phyloP scores from a whole-genome alignment of 2,113 vertebrate species.

The Aldabrachelys gigantea region DNA sequence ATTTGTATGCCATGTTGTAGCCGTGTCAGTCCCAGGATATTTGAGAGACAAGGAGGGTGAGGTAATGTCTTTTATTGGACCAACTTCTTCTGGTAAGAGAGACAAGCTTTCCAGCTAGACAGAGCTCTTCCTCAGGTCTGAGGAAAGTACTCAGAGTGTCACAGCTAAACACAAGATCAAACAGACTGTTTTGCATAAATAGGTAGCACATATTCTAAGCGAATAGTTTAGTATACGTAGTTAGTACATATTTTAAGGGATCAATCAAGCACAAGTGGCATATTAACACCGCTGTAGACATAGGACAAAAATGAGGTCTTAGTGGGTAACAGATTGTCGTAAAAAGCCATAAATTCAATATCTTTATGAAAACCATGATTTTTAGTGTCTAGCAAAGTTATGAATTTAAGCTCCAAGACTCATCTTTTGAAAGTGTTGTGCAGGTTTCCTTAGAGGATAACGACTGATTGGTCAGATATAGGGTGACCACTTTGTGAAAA shows the following conservation, averaged over 20 bases:
- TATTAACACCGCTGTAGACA: not conserved
- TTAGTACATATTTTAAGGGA: not conserved
- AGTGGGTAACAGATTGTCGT: not conserved
- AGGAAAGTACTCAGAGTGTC: not conserved
- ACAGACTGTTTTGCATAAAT: not conserved
- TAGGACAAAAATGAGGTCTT: not conserved
- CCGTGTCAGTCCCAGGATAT: not conserved
- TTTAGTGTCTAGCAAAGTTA: not conserved
- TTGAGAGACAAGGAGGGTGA: too few relatives aligned
- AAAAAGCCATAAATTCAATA: not conserved
- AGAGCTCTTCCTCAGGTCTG: not conserved
- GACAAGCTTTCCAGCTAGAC: not conserved
- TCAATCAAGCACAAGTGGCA: not conserved
- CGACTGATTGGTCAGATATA: not conserved
- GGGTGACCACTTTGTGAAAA: not conserved
- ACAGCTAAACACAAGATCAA: not conserved
- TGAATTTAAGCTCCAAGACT: not conserved
- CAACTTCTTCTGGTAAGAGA: not conserved
- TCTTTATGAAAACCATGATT: not conserved
- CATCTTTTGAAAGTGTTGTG: not conserved
- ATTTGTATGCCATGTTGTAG: not conserved
- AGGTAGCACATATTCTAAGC: not conserved
- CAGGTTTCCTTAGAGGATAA: not conserved
- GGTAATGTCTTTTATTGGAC: not conserved
- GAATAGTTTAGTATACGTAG: not conserved